These are phyloP conservation scores for Erythrolamprus reginae DNA, from an alignment of 2,113 vertebrate species.

Conservation along the genomic window DNA sequence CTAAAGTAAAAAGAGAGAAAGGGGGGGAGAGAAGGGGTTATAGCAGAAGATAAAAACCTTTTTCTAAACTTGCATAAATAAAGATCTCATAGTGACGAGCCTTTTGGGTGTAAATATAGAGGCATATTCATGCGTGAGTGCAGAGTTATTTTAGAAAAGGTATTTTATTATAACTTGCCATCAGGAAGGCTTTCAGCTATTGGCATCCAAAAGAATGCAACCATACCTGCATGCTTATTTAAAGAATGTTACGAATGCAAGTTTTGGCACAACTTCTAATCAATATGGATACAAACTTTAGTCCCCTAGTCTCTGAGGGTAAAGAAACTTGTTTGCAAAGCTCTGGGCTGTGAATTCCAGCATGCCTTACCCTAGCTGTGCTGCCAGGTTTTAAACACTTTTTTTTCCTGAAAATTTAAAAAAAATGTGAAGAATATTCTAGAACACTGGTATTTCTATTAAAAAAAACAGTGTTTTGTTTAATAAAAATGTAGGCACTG, in stretches of 20 bases:
- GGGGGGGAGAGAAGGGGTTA: accelerated
- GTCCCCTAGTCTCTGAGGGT: not conserved
- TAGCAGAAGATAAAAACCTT: not conserved
- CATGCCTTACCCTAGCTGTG: not conserved
- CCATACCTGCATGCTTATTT: not conserved
- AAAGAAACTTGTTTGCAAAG: not conserved
- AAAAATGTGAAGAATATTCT: not conserved
- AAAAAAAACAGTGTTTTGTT: not conserved
- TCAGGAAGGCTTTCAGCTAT: not conserved
- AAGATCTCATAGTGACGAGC: not conserved
- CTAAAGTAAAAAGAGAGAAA: slow-evolving; percentile 53
- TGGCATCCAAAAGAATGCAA: not conserved
- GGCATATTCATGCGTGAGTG: not conserved
- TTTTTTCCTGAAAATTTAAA: not conserved
- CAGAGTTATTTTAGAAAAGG: not conserved
- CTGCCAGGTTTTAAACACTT: not conserved
- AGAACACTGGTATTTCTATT: not conserved
- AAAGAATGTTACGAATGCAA: not conserved
- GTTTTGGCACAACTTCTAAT: not conserved
- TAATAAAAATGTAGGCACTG: not conserved
- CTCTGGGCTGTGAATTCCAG: not conserved
- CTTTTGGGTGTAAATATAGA: not conserved
- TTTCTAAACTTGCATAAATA: not conserved
- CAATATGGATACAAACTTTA: not conserved
- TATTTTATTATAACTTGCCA: not conserved